Conservation (phyloP, 1,140 invertebrate genomes). For the Plutomurus gul region DNA sequence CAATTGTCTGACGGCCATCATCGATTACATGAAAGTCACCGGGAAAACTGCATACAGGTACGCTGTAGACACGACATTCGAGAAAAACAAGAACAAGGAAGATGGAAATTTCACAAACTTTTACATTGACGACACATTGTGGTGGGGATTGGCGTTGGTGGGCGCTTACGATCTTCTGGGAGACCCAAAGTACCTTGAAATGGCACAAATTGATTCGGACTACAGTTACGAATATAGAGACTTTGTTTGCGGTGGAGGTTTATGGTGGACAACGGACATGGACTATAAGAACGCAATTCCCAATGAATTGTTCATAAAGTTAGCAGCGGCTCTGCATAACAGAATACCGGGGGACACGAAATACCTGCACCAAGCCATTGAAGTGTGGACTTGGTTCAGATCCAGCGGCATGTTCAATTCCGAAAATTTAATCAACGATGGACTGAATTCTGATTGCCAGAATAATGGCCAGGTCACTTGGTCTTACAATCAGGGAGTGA, state of each 20-base stretch:
- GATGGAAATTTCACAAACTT: conserved; percentile 47
- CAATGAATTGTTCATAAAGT: conserved; percentile 51
- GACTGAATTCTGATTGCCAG: conserved; percentile 40
- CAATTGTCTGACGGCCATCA: conserved; percentile 44
- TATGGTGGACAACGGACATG: conserved; percentile 43
- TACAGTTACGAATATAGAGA: conserved; percentile 45
- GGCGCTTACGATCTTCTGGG: conserved; percentile 43
- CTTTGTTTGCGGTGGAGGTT: conserved; percentile 45
- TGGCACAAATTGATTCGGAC: conserved; percentile 45
- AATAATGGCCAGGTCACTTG: conserved; percentile 50
- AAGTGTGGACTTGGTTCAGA: conserved; percentile 49
- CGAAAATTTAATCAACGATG: conserved; percentile 50
- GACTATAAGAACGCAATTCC: conserved; percentile 51
- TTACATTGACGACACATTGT: conserved; percentile 46
- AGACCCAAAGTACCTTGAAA: conserved; percentile 47
- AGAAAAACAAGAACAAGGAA: conserved; percentile 44
- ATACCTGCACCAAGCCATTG: conserved; percentile 47
- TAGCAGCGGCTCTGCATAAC: conserved; percentile 50
- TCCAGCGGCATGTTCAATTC: conserved; percentile 47
- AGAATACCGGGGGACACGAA: conserved; percentile 50
- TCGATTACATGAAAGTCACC: conserved; percentile 41
- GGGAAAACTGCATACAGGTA: conserved; percentile 23
- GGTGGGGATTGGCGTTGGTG: conserved; percentile 51
- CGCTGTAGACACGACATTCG: conserved; percentile 40
- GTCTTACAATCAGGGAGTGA: conserved; percentile 51